Base-by-base conservation (phyloP, 1,140 invertebrate genomes). In the Aphidius ervi region DNA sequence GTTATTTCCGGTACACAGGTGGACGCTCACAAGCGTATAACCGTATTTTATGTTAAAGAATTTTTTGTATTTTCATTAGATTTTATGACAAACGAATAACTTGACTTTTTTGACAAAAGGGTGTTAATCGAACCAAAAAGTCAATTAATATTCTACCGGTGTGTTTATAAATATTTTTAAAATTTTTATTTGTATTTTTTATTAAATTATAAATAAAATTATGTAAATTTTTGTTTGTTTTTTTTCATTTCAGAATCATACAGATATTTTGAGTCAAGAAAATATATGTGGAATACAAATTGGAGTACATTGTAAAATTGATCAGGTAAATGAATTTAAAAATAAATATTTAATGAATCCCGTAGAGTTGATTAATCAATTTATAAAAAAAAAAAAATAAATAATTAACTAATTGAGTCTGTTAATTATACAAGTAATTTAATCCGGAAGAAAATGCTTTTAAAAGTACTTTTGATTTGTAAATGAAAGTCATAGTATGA, bases 231-330 rank as follows among this genome's bases (percentile, higher is more conserved):
- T 57, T 52, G 61, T 60, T 67, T 68, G 65, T 67, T 71, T 69
- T 74, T 67, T 63, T 68, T 84, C 16, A 16, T 16, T 83, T 16
- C 82, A 87, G 86, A 86, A 86, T 72, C 82, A 82, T 63, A 86
- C 84, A 63, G 84, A 85, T 63, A 83, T 84, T 61, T 78, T 75
- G 9, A 81, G 82, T 57, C 83, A 83, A 62, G 85, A 87, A 67
- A 81, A 84, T 6, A 82, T 80, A 42, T 88, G 86, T 66, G 85
- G 83, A 9, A 78, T 81, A 6, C 79, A 82, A 42, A 88, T 86
- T 66, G 85, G 83, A 9, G 78, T 81, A 6, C 79, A 82, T 52
- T 87, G 86, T 71, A 86, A 83, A 71, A 80, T 86, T 61, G 73
- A 80, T 67, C 77, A 82, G 69, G 82, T 83, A 74, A 68, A 20